A percentile compares a stretch with the other conserved stretches of the same genome.
Conservation (phyloP, 2,888 invertebrate genomes). For the Napeogenes sylphis region DNA sequence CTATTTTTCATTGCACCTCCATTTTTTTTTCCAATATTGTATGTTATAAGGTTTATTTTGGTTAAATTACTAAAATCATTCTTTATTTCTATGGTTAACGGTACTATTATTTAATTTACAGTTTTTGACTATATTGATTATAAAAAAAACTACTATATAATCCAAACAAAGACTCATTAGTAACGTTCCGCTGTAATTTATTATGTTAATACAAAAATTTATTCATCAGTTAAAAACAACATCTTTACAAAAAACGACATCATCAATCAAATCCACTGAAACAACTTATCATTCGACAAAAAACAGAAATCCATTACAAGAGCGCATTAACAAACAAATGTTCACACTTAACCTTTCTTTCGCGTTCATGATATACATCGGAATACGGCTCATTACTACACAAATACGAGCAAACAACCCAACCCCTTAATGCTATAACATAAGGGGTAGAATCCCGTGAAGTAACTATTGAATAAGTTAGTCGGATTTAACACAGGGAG, state of each 20-base stretch:
- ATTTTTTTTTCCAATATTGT: background rate
- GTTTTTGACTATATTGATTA: no score
- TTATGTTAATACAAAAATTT: conserved; percentile 19
- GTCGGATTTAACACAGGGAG: conserved; percentile 58
- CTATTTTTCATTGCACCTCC: conserved; percentile 56
- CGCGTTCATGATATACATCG: conserved; percentile 66
- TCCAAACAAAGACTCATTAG: conserved; percentile 3
- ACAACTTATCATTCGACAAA: conserved; percentile 67
- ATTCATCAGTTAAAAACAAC: conserved; percentile 25
- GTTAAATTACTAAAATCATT: no score
- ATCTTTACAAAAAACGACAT: conserved; percentile 31
- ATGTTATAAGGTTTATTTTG: background rate
- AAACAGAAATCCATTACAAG: conserved; percentile 71
- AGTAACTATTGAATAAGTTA: conserved; percentile 24
- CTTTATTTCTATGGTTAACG: no score
- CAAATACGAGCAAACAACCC: conserved; percentile 35
- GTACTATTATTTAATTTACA: no score
- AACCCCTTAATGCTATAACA: conserved; percentile 18
- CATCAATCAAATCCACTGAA: conserved; percentile 61
- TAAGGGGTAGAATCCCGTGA: conserved; percentile 38
- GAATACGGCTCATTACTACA: conserved; percentile 69
- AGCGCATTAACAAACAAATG: conserved; percentile 76
- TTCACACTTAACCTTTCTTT: conserved; percentile 77
- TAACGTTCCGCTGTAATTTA: conserved; percentile 12
- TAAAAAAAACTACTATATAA: background rate